Base-by-base conservation (phyloP, 2,888 invertebrate species). In the Atethmia centrago region DNA sequence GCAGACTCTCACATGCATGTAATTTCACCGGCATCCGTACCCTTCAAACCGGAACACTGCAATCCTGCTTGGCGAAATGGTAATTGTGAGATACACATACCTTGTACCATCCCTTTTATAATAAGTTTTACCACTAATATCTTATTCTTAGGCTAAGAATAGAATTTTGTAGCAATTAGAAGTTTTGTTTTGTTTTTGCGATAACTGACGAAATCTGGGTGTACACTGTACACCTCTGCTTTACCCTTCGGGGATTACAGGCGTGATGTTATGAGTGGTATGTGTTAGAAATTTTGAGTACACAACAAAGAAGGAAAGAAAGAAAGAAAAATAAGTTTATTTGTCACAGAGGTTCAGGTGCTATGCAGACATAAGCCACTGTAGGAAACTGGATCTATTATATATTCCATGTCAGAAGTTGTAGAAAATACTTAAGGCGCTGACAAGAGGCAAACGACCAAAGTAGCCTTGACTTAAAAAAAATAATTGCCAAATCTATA, bases 21-120 rank as follows among this genome's bases (percentile, higher is more conserved):
- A 19, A 67, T 67, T 49, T 25, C 12, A 73, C 28, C 28, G n/a
- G 19, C 16, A 59, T 59, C 28, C 28, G n/a, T n/a, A 53, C 69
- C 69, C 59, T 53, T 47, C 25, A 42, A 61, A 69, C 77, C 53
- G 59, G 69, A 75, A 49, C 47, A 53, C 5, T 59, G 47, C 31
- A 49, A 70, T 77, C 40, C 31, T 61, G 59, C 31, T 70, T 55
- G 47, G 31, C 5, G 40, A 36, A 47, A 53, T 55, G 59, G 40
- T 69, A 49, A 49, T 59, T 69, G 21, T 55, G 40, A 40, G 19
- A 68, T 14, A 76, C n/a, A 61, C 31, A 19, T 45, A 36, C 16
- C 9, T 8, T 14, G 8, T 28, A 28, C 0, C 25, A 59, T 58
- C n/a, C n/a, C n/a, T 61, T 68, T 59, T 28, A n/a, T 59, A 31